Percentiles rank a stretch among this genome's conserved stretches.
These are phyloP conservation scores for Scaptomyza polygonia DNA, from an alignment of 2,888 invertebrate genomes.

Conservation along the genomic window DNA sequence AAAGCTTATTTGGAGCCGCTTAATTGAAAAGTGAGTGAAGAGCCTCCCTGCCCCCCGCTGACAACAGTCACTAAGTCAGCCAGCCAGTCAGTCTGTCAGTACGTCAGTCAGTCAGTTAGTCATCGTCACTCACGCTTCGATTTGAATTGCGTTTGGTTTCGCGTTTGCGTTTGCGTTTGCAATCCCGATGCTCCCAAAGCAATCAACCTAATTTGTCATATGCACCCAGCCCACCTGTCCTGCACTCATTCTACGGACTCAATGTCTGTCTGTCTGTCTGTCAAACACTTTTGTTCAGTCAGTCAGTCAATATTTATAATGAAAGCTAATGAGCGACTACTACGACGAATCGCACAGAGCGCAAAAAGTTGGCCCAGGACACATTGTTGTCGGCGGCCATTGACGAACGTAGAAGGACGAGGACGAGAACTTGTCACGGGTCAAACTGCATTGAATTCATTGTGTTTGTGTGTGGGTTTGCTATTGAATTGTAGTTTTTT, in stretches of 20 bases:
- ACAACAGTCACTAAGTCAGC: slow-evolving; percentile 14
- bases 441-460: slow-evolving; percentile 28
- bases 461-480: slow-evolving; percentile 4
- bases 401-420: slow-evolving; percentile 3
- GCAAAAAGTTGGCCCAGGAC: slow-evolving; percentile 20
- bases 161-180: slow-evolving; percentile 14
- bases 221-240: slow-evolving; percentile 48
- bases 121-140: slow-evolving; percentile 19
- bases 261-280: slow-evolving; percentile 31
- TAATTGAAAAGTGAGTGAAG: slow-evolving; percentile 63
- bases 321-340: slow-evolving; percentile 73
- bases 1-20: slow-evolving; percentile 50
- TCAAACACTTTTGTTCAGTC: slow-evolving; percentile 64
- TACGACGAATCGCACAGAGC: slow-evolving; percentile 23
- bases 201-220: slow-evolving; percentile 80
- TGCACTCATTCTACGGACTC: slow-evolving; percentile 2
- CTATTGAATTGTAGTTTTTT: no score
- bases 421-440: slow-evolving; percentile 13
- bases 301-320: slow-evolving; percentile 77
- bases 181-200: slow-evolving; percentile 59
- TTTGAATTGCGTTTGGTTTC: slow-evolving; percentile 26
- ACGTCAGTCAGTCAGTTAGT: background rate
- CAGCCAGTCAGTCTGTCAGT: background rate
- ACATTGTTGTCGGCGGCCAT: slow-evolving; percentile 14
- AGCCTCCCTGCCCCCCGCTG: slow-evolving; percentile 9